Evolutionary conservation across 2,797 vertebrate genomes (phyloP).

Genomic region (Dermochelys coriacea): DNA sequence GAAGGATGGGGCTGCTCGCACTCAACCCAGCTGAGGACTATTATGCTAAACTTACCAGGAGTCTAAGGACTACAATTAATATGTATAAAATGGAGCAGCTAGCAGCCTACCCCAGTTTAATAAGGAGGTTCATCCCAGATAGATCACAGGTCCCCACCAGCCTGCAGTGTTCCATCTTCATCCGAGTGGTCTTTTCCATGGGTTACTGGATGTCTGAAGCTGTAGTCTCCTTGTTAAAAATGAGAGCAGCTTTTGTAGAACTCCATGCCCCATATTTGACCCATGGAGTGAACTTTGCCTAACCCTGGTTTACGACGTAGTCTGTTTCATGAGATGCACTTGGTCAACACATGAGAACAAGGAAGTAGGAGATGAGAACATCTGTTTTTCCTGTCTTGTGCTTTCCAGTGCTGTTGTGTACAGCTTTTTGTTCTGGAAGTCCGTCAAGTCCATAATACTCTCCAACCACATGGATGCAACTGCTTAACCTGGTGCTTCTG

Average conservation of each 20-base stretch:
- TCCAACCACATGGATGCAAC: conserved; percentile 40
- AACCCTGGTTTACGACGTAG: neutral
- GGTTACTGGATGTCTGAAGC: neutral
- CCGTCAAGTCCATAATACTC: conserved; percentile 41
- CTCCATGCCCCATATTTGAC: neutral
- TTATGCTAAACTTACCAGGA: neutral
- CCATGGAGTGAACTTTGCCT: neutral
- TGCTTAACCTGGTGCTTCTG: conserved; percentile 22
- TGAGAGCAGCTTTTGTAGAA: neutral
- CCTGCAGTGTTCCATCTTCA: neutral
- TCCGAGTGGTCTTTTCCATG: neutral
- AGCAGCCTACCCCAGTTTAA: neutral
- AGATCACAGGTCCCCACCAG: neutral
- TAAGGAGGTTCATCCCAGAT: neutral
- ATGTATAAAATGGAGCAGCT: neutral
- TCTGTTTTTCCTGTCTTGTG: conserved; percentile 53
- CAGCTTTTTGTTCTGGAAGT: conserved; percentile 28
- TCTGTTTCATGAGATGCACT: conserved; percentile 25
- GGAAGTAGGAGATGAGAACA: neutral
- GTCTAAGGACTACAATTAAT: neutral
- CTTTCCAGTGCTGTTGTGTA: neutral
- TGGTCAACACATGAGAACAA: conserved; percentile 32
- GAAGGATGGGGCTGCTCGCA: neutral
- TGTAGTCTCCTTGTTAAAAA: neutral
- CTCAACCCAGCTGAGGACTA: neutral